A percentile compares a stretch with the other conserved stretches of the same genome.
Conservation (phyloP, 2,888 invertebrate species). For the Ypsolopha sequella region DNA sequence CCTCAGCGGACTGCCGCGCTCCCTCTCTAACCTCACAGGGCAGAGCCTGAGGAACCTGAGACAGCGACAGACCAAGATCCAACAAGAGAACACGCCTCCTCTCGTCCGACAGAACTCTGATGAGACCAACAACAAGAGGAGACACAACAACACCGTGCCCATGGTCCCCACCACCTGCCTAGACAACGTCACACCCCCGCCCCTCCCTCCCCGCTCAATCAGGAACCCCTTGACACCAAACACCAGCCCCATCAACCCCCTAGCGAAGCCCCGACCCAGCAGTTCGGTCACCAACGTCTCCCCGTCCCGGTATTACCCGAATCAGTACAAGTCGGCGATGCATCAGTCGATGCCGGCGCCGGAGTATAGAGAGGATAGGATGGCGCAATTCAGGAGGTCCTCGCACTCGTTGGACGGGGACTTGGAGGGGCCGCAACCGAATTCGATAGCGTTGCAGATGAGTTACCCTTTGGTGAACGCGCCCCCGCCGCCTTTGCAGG, state of each 20-base stretch:
- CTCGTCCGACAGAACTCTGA: slow-evolving; percentile 42
- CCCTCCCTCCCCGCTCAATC: slow-evolving; percentile 40
- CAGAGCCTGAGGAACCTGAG: slow-evolving; percentile 51
- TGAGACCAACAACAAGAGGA: slow-evolving; percentile 27
- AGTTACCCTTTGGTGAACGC: slow-evolving; percentile 73
- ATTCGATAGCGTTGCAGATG: slow-evolving; percentile 76
- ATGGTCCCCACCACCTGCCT: slow-evolving; percentile 54
- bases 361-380: slow-evolving; percentile 25
- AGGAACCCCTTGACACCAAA: slow-evolving; percentile 22
- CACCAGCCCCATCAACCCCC: slow-evolving; percentile 27
- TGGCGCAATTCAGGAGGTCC: slow-evolving; percentile 35
- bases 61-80: slow-evolving; percentile 33
- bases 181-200: slow-evolving; percentile 50
- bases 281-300: slow-evolving; percentile 14
- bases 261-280: slow-evolving; percentile 29
- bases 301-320: background rate
- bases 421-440: slow-evolving; percentile 57
- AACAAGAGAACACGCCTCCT: slow-evolving; percentile 34
- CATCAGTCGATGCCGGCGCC: slow-evolving; percentile 39
- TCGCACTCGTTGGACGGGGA: slow-evolving; percentile 53
- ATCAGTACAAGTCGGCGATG: slow-evolving; percentile 21
- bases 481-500: slow-evolving; percentile 60
- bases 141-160: slow-evolving; percentile 47
- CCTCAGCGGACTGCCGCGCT: slow-evolving; percentile 55
- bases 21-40: slow-evolving; percentile 59